Evolutionary conservation across 2,113 vertebrate species (phyloP).

Genomic region (Microcebus ravelobensis): DNA sequence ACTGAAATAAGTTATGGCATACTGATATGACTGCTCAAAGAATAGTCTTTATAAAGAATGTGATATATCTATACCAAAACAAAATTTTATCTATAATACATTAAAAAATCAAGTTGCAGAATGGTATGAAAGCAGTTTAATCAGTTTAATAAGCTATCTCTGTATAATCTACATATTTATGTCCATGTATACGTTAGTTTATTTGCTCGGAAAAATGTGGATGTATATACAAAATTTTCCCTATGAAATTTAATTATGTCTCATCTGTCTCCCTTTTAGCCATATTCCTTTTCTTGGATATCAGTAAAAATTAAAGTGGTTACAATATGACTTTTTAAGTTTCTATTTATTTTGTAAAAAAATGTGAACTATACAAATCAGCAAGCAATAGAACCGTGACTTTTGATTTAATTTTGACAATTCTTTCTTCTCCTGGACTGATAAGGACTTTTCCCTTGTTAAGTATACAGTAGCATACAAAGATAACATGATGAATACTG

Average conservation of each 20-base stretch:
- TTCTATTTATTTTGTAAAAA: neutral
- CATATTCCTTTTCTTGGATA: neutral
- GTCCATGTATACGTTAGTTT: neutral
- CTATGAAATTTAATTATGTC: neutral
- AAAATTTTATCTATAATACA: neutral
- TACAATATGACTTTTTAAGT: neutral
- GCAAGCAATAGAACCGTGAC: neutral
- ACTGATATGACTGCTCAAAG: neutral
- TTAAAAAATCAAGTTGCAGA: neutral
- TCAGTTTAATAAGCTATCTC: neutral
- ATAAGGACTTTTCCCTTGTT: constrained; percentile 77
- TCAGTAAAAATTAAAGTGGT: neutral
- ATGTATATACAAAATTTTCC: neutral
- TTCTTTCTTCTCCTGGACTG: constrained; percentile 61
- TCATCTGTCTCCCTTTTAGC: neutral
- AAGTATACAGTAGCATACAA: constrained; percentile 67
- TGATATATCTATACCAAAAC: neutral
- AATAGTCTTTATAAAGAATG: neutral
- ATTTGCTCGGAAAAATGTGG: neutral
- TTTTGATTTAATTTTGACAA: constrained; percentile 57
- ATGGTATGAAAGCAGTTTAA: neutral
- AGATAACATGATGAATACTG: constrained; percentile 8
- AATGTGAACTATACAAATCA: neutral
- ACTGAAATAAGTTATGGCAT: neutral
- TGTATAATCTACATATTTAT: neutral